A percentile compares a stretch with the other conserved stretches of the same genome.
These are phyloP conservation scores for Momotus momota DNA, from an alignment of 2,797 vertebrate genomes.

Conservation along the genomic window DNA sequence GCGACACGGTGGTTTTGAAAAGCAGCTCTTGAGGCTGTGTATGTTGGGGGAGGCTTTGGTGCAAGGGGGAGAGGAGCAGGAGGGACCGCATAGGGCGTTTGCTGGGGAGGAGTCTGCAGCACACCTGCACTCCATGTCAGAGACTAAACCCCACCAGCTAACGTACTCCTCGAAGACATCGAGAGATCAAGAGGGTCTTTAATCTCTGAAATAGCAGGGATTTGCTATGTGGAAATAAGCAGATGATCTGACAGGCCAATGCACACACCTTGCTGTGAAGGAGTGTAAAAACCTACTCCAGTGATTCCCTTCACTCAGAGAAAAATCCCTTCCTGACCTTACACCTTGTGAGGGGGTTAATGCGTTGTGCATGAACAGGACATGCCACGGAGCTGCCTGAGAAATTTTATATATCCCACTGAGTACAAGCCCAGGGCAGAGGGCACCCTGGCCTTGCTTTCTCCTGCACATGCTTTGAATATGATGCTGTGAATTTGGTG, in stretches of 20 bases:
- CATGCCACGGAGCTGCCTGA: not conserved
- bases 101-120: not conserved
- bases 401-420: not conserved
- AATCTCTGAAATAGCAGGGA: not conserved
- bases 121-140: not conserved
- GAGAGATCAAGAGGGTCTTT: not conserved
- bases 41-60: not conserved
- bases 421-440: not conserved
- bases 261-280: not conserved
- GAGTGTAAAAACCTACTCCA: not conserved
- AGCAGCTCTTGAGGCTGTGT: not conserved
- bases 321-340: conserved; percentile 39
- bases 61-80: not conserved
- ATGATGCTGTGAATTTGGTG: not conserved
- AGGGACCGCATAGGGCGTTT: accelerated
- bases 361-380: not conserved
- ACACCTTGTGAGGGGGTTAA: not conserved
- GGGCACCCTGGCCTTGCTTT: not conserved
- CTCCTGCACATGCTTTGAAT: not conserved
- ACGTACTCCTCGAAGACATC: not conserved
- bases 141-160: not conserved
- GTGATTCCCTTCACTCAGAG: not conserved
- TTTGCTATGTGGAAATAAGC: not conserved
- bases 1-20: not conserved
- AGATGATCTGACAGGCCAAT: not conserved